phyloP scores from a whole-genome alignment of 2,797 vertebrate genomes.

The Sorex maritimensis region DNA sequence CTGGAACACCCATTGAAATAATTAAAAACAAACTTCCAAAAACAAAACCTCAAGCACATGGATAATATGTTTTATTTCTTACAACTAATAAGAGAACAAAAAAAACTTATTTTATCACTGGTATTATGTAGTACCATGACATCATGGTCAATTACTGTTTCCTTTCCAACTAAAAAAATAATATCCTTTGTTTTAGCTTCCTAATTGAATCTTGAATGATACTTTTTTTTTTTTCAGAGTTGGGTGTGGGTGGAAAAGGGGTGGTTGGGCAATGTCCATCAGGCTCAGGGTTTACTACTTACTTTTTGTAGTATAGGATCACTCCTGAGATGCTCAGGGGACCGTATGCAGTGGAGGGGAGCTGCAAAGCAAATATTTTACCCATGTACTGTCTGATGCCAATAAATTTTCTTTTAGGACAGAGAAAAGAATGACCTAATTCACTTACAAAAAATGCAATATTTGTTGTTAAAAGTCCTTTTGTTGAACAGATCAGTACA shows the following conservation, averaged over 20 bases:
- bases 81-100: constrained; percentile 51
- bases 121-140: constrained; percentile 40
- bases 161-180: not conserved
- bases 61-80: constrained; percentile 55
- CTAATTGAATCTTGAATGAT: not conserved
- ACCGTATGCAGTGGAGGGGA: no score
- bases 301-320: no score
- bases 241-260: no score
- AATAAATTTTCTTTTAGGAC: no score
- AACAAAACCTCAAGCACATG: constrained; percentile 25
- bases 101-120: not conserved
- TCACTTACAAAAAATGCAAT: no score
- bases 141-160: constrained; percentile 55
- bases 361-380: no score
- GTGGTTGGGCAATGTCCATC: no score
- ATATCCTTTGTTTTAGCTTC: constrained; percentile 29
- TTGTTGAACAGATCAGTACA: not conserved
- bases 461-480: no score
- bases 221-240: not conserved
- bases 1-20: constrained; percentile 63
- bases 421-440: no score
- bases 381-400: no score
- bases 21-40: constrained; percentile 70
- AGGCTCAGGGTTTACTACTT: no score
- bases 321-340: no score